Base-by-base conservation (phyloP, 2,888 invertebrate genomes). In the Ptychoptera albimana region DNA sequence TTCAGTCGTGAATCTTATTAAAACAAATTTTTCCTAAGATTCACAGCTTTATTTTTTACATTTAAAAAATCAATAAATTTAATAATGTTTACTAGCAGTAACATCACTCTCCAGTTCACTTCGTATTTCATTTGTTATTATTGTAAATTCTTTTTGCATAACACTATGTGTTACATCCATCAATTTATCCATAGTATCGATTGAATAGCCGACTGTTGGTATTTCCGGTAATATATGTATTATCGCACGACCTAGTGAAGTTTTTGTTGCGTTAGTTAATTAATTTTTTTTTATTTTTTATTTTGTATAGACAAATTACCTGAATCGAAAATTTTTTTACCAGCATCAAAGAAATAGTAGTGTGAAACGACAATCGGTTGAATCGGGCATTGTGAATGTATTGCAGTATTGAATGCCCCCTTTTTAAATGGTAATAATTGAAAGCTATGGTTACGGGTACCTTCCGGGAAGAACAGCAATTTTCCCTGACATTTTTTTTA, bases 361-460 rank as follows among this genome's bases (percentile, higher is more conserved):
- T 14, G 67, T 13, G 84, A 85, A 45, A 86, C 76, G 12, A 87
- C 83, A 1, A 89, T 75, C 0, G 91, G 89, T 56, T 86, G 79
- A 49, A 91, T 79, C 3, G 89, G 86, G 44, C 82, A 74, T 55
- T 74, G 75, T 0, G 83, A 80, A 49, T 76, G 74, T 50, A 88
- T 68, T 1, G 92, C 91, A 48, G 89, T 75, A 64, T 89, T 85
- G 67, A 93, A 92, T 10, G 87, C 91, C 6, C 91, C 91, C 60
- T 91, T 92, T 59, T 91, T 87, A 64, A 92, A 89, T 2, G 87
- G 84, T 51, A 88, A 64, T 56, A 92, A 64, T 35, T 16, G 15
- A 16, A 12, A 78, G 4, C 72, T 73, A 13, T 73, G 71, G 57
- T 79, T 77, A 50, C 91, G 68, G 12, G 88, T 89, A 12, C 91